Conservation (phyloP, 2,113 vertebrate genomes). For the mouse (Mus musculus) region DNA sequence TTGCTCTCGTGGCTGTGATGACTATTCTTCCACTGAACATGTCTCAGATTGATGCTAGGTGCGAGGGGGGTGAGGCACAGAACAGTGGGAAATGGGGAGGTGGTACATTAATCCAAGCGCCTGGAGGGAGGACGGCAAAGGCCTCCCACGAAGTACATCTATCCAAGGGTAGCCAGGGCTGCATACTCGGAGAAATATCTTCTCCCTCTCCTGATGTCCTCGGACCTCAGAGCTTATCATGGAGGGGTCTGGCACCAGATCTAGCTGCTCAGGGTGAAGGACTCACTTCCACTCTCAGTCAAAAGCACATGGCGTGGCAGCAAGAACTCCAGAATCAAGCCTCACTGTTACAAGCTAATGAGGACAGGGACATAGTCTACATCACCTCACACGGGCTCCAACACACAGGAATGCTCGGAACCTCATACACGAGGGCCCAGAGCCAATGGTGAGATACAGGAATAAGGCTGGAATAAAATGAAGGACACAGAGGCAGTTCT, state of each 20-base stretch:
- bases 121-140: not conserved
- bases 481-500: not conserved
- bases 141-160: not conserved
- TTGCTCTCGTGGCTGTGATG: not conserved
- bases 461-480: fast-evolving
- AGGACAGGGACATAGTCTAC: not conserved
- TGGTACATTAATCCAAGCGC: not conserved
- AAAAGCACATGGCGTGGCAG: not conserved
- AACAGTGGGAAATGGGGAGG: not conserved
- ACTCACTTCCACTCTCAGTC: not conserved
- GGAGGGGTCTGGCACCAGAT: not conserved
- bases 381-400: not conserved
- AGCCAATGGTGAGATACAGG: fast-evolving
- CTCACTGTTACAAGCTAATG: not conserved
- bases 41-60: not conserved
- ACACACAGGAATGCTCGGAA: fast-evolving
- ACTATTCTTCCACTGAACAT: slow-evolving; percentile 25
- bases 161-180: not conserved
- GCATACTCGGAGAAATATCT: not conserved
- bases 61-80: not conserved
- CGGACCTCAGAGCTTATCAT: not conserved
- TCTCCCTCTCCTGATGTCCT: not conserved
- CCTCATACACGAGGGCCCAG: too few relatives aligned
- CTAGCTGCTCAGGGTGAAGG: too few relatives aligned
- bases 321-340: not conserved